Percentiles rank a stretch among this genome's conserved stretches.
These are phyloP conservation scores for Morbakka virulenta DNA, from an alignment of 30 jellyfish, hydroid and myxozoan genomes.

Conservation along the genomic window DNA sequence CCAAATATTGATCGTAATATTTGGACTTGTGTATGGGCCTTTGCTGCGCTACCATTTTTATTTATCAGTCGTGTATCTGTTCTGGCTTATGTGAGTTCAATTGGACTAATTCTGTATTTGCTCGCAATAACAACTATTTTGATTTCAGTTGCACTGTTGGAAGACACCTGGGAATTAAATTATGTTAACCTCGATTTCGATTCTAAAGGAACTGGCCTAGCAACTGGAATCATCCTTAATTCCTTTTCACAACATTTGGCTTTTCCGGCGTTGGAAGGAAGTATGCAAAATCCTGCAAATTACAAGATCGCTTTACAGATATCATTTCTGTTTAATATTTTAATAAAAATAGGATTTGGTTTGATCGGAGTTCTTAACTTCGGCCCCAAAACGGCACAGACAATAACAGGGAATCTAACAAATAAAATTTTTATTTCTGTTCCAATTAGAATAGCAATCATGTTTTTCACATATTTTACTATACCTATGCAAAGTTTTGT, in stretches of 20 bases:
- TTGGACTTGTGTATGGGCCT: conserved; percentile 54
- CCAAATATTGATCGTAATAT: too few species aligned
- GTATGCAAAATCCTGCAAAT: conserved; percentile 49
- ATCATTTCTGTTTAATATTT: conserved; percentile 27
- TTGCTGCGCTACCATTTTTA: conserved; percentile 49
- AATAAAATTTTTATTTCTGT: conserved; percentile 17
- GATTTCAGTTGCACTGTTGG: conserved; percentile 6
- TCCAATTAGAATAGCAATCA: conserved; percentile 27
- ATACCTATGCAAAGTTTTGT: conserved; percentile 70
- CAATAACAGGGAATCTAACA: conserved; percentile 48
- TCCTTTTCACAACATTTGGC: conserved; percentile 61
- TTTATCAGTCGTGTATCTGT: conserved; percentile 62
- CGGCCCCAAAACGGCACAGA: conserved; percentile 16
- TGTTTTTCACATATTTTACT: conserved; percentile 60
- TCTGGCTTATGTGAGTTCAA: conserved; percentile 70
- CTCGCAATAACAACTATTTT: conserved; percentile 25
- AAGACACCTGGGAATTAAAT: conserved; percentile 30
- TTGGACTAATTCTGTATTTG: conserved; percentile 50
- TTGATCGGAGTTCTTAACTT: conserved; percentile 50
- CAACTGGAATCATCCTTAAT: conserved; percentile 66
- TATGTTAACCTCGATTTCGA: conserved; percentile 21
- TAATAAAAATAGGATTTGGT: conserved; percentile 47
- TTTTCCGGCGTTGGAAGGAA: conserved; percentile 79
- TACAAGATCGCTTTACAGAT: conserved; percentile 3
- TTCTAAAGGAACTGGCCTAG: conserved; percentile 32